A percentile compares a stretch with the other conserved stretches of the same genome.
Conservation (phyloP, 2,888 invertebrate species). For the Pilophorus perplexus region DNA sequence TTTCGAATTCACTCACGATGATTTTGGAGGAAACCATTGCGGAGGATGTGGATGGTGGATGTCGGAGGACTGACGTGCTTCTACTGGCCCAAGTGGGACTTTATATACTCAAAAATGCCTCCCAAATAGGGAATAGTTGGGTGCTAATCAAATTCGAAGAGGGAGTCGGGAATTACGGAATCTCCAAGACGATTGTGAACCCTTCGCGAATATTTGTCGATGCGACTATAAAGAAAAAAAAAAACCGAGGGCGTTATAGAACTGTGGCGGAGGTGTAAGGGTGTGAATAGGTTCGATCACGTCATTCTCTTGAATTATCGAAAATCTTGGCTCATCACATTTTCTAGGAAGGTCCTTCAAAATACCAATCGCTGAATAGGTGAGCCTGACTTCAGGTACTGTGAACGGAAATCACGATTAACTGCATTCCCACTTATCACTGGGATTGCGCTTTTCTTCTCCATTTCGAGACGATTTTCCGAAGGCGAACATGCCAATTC, state of each 20-base stretch:
- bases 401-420: too few species aligned
- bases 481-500: too few species aligned
- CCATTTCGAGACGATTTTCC: too few species aligned
- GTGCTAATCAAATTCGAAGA: neutral
- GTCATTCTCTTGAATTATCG: too few species aligned
- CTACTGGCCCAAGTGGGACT: neutral
- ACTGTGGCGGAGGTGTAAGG: neutral
- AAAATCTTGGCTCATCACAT: neutral
- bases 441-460: too few species aligned
- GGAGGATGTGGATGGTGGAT: neutral
- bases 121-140: neutral
- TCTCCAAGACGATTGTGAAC: too few species aligned
- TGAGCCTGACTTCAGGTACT: too few species aligned
- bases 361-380: too few species aligned
- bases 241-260: neutral
- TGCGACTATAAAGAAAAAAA: constrained; percentile 2
- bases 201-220: neutral
- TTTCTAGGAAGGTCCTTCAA: neutral
- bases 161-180: neutral
- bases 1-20: constrained; percentile 8
- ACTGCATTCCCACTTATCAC: too few species aligned
- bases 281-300: neutral
- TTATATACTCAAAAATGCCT: neutral
- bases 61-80: neutral
- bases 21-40: neutral